These are phyloP conservation scores for Daktulosphaira vitifoliae DNA, from an alignment of 1,140 invertebrate genomes.

Conservation along the genomic window DNA sequence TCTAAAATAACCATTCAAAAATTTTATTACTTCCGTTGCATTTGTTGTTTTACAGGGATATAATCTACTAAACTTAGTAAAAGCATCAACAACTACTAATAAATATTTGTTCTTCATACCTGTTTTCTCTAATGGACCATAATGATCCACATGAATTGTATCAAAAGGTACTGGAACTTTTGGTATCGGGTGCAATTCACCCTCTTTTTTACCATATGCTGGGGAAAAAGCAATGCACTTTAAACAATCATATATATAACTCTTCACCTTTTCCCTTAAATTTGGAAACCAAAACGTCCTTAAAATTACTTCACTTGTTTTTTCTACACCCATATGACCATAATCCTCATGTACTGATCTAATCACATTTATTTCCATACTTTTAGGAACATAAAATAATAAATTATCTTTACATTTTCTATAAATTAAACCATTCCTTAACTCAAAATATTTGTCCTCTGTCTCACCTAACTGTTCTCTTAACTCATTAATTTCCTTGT, in stretches of 20 bases:
- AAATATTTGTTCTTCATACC: conserved; percentile 36
- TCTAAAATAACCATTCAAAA: conserved; percentile 22
- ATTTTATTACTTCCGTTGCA: conserved; percentile 30
- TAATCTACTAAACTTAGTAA: too few relatives aligned
- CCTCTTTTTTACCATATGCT: neutral
- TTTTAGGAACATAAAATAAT: neutral
- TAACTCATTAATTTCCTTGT: neutral
- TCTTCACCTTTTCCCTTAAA: neutral
- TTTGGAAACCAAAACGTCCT: conserved; percentile 20
- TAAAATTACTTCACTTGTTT: neutral
- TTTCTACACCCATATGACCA: neutral
- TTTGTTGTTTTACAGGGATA: conserved; percentile 32
- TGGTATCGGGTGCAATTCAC: neutral
- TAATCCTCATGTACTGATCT: neutral
- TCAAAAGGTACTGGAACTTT: conserved; percentile 1
- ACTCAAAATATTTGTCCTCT: neutral
- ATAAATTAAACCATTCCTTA: conserved; percentile 2
- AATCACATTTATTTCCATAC: neutral
- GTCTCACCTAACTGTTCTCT: neutral
- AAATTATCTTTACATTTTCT: neutral
- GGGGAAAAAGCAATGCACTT: neutral
- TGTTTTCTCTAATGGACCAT: neutral
- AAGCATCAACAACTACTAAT: conserved; percentile 39
- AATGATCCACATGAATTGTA: conserved; percentile 6
- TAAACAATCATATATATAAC: conserved; percentile 1